Evolutionary conservation across 2,113 vertebrate species (phyloP).

Genomic region (Malaclemys terrapin): DNA sequence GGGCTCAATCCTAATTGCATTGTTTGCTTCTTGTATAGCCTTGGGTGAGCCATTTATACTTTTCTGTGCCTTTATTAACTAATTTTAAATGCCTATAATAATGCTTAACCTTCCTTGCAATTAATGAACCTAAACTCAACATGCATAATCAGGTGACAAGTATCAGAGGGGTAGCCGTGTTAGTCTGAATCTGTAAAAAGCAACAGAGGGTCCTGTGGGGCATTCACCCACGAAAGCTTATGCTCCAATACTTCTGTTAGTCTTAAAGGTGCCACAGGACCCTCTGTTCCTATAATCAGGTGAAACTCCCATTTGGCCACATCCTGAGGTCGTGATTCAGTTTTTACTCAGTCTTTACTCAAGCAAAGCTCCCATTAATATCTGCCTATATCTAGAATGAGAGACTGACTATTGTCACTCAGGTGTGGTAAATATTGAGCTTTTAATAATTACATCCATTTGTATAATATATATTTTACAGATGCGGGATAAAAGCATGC

Average conservation of each 20-base stretch:
- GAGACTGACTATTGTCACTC: neutral
- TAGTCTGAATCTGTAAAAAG: too few species aligned
- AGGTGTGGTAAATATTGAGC: neutral
- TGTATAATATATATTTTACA: neutral
- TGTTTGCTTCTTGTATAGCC: neutral
- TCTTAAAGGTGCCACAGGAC: too few species aligned
- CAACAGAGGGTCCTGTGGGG: too few species aligned
- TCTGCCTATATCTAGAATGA: neutral
- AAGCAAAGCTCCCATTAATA: neutral
- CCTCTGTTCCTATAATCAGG: neutral
- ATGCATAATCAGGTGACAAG: neutral
- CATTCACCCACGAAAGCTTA: too few species aligned
- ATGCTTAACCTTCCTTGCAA: rapidly evolving
- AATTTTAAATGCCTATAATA: neutral
- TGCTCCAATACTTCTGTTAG: too few species aligned
- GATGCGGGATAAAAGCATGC: neutral
- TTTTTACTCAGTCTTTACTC: neutral
- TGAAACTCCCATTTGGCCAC: neutral
- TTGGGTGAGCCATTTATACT: neutral
- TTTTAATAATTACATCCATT: neutral
- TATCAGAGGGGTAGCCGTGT: too few species aligned
- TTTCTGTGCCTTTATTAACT: neutral
- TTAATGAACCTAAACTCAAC: neutral
- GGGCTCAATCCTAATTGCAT: neutral
- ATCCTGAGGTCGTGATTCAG: neutral